Conservation (phyloP, 2,797 vertebrate species). For the Bradypodion ventrale region DNA sequence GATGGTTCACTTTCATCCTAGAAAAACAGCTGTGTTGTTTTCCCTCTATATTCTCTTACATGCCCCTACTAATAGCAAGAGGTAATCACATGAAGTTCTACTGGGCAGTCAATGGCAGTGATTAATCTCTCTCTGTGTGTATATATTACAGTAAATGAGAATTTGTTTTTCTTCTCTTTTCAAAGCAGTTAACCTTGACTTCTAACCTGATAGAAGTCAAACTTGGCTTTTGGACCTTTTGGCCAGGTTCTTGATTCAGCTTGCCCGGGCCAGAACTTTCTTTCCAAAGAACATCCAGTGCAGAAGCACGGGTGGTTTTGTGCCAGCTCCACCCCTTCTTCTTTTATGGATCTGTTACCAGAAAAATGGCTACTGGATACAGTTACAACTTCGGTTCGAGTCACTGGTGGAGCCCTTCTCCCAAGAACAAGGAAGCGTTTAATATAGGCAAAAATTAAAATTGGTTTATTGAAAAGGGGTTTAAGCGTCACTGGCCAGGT, state of each 20-base stretch:
- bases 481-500: too few relatives aligned
- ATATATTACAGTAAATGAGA: too few relatives aligned
- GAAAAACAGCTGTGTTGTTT: neutral
- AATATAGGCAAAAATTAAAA: too few relatives aligned
- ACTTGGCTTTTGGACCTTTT: constrained; percentile 27
- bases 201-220: constrained; percentile 10
- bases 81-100: neutral
- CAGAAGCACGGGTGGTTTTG: constrained; percentile 49
- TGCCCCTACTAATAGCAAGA: neutral
- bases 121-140: neutral
- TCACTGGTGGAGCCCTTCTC: too few relatives aligned
- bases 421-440: too few relatives aligned
- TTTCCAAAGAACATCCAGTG: constrained; percentile 38
- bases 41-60: neutral
- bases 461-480: too few relatives aligned
- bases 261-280: neutral
- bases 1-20: constrained; percentile 11
- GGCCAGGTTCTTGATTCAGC: neutral
- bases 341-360: too few relatives aligned
- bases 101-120: neutral
- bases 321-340: constrained; percentile 56
- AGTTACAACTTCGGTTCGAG: too few relatives aligned
- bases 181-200: constrained; percentile 39
- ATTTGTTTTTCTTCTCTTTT: constrained; percentile 29
- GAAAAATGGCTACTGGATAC: too few relatives aligned